Evolutionary conservation across 2,888 invertebrate genomes (phyloP).

Genomic region (Junonia oenone): DNA sequence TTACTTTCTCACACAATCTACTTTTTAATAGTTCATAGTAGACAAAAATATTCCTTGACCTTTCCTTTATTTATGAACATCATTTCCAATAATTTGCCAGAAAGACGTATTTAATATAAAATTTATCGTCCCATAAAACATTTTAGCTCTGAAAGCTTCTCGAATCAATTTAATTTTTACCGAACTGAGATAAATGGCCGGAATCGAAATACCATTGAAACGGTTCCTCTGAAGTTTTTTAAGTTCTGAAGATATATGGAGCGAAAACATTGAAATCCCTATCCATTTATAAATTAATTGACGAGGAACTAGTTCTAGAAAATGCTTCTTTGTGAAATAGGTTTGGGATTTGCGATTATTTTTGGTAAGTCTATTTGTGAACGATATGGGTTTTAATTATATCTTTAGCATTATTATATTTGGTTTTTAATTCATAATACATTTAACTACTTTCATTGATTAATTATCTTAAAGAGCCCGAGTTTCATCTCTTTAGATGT

Average conservation of each 20-base stretch:
- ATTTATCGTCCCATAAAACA: neutral
- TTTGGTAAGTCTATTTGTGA: too few species aligned
- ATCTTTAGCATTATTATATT: too few species aligned
- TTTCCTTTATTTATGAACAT: too few species aligned
- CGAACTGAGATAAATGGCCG: constrained; percentile 4
- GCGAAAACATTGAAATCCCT: neutral
- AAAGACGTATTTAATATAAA: neutral
- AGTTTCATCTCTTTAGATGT: too few species aligned
- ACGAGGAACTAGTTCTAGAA: neutral
- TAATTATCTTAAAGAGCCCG: too few species aligned
- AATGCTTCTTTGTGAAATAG: neutral
- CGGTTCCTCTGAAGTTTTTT: neutral
- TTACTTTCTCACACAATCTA: too few species aligned
- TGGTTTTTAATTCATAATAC: too few species aligned
- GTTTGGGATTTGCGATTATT: neutral
- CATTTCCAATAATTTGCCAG: neutral
- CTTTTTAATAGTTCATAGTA: too few species aligned
- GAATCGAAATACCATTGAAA: neutral
- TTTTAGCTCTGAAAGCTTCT: neutral
- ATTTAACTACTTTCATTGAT: too few species aligned
- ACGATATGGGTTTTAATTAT: too few species aligned
- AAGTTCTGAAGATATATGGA: neutral
- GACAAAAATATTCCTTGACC: too few species aligned
- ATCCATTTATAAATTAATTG: neutral
- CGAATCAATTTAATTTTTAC: constrained; percentile 11